Evolutionary conservation across 1,140 invertebrate species (phyloP).

Genomic region (Drosophila lacertosa): DNA sequence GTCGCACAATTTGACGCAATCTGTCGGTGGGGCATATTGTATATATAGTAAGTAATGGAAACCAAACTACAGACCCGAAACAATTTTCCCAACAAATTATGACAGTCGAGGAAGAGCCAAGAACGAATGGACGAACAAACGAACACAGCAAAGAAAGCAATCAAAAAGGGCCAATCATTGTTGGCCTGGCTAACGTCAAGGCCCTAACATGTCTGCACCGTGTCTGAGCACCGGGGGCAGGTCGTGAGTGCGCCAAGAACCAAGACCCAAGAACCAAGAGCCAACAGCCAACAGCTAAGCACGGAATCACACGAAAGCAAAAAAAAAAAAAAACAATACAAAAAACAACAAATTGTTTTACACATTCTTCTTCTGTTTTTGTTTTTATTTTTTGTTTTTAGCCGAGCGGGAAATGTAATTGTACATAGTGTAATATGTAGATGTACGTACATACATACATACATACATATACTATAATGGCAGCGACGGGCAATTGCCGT

Average conservation of each 20-base stretch:
- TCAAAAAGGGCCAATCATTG: conserved; percentile 54
- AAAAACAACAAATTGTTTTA: conserved; percentile 36
- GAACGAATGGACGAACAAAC: conserved; percentile 2
- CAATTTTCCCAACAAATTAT: conserved; percentile 63
- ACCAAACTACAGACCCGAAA: conserved; percentile 54
- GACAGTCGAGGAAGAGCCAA: conserved; percentile 15
- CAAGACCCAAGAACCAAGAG: too few relatives aligned
- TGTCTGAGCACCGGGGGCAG: conserved; percentile 8
- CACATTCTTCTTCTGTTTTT: conserved; percentile 11
- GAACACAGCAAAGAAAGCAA: conserved; percentile 48
- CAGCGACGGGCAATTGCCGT: conserved; percentile 9
- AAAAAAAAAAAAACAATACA: conserved; percentile 6
- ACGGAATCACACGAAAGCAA: conserved; percentile 27
- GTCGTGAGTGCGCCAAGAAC: conserved; percentile 42
- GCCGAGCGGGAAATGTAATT: conserved; percentile 16
- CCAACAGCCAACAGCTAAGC: conserved; percentile 28
- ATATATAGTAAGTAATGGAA: conserved; percentile 46
- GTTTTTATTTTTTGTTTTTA: background rate
- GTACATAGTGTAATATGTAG: conserved; percentile 22
- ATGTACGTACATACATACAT: too few relatives aligned
- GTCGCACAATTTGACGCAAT: conserved; percentile 23
- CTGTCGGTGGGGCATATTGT: conserved; percentile 26
- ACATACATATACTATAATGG: too few relatives aligned
- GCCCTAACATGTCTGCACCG: conserved; percentile 5
- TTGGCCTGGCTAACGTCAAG: conserved; percentile 12